Evolutionary conservation across 2,797 vertebrate genomes (phyloP).

Genomic region (Catharus ustulatus): DNA sequence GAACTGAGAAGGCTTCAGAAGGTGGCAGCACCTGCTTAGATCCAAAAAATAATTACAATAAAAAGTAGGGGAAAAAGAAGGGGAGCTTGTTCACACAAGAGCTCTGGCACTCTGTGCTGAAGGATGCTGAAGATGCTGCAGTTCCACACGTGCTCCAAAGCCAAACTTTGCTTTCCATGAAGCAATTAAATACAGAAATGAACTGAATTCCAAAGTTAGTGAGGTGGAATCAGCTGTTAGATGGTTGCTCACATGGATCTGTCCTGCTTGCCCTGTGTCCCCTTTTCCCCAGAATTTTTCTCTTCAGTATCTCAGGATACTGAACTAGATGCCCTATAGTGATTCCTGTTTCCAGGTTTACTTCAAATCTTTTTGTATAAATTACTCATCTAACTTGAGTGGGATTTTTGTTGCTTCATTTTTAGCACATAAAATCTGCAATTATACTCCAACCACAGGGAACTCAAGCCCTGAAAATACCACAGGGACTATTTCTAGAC

Average conservation of each 20-base stretch:
- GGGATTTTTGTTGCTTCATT: not conserved
- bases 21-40: not conserved
- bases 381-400: not conserved
- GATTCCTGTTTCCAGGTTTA: not conserved
- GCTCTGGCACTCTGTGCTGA: not conserved
- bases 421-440: not conserved
- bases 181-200: not conserved
- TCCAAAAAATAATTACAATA: not conserved
- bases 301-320: not conserved
- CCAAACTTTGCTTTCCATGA: not conserved
- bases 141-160: not conserved
- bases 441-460: not conserved
- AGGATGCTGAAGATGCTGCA: not conserved
- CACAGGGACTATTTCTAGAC: not conserved
- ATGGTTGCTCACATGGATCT: rapidly evolving
- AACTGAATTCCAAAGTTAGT: not conserved
- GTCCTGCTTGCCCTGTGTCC: rapidly evolving
- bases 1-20: not conserved
- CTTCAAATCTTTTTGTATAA: not conserved
- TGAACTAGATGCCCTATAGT: rapidly evolving
- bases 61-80: rapidly evolving
- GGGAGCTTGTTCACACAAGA: not conserved
- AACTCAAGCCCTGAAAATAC: not conserved
- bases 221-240: not conserved
- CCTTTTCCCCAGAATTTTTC: not conserved